Base-by-base conservation (phyloP, 2,888 invertebrate species). In the Abrostola tripartita region DNA sequence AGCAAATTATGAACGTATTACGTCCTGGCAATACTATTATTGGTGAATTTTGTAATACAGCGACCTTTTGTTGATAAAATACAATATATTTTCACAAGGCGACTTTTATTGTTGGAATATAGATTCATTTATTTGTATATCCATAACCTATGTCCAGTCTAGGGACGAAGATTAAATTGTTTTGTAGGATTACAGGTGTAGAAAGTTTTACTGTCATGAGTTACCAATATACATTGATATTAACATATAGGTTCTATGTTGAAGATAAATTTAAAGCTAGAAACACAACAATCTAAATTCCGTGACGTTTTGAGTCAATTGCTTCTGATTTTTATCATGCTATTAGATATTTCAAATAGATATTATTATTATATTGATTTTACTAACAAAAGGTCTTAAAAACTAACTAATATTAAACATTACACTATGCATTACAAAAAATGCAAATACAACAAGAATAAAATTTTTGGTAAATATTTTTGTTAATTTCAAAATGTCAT, bases 381-480 rank as follows among this genome's bases (percentile, higher is more conserved):
- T 60, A 68, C 40, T 51, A 61, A 63, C 61, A 68, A 71, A 71
- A 68, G 54, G 55, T 41, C 35, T 5, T 58, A 1, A 11, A 51
- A 60, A 61, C 10, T 61, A 58, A 38, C 0, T 35, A 47, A 40
- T 64, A 73, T 57, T n/a, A 42, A 54, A 54, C 5, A 64, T 50
- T 53, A 73, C 40, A 41, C 52, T 61, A 61, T 37, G 37, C 69
- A 59, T 65, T 50, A 56, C 40, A 65, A 72, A 64, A 38, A 68
- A 64, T 52, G 54, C 57, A 52, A 44, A 52, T 44, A 58, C 4
- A 49, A 66, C 52, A 66, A 76, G 68, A 62, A 71, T 71, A 60
- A 52, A 76, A 54, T 78, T 76, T 78, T 78, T 78, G 78, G 78
- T 74, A 76, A 73, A 78, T 78, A 78, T 58, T 60, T 74, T 52